Base-by-base conservation (phyloP, 2,888 invertebrate genomes). In the Diplazon laetatorius region DNA sequence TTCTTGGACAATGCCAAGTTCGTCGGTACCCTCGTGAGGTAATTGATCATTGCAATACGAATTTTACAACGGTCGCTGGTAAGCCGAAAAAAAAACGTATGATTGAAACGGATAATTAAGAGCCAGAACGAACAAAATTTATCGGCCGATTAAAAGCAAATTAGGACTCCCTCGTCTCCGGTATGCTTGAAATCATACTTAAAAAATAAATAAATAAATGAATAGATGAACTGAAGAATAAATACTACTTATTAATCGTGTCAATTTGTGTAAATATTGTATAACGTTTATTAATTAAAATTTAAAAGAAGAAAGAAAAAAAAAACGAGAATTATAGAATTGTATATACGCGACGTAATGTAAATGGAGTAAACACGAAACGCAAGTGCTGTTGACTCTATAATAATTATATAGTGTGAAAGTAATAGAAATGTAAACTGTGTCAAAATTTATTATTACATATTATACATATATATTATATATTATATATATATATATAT, bases 251-350 rank as follows among this genome's bases (percentile, higher is more conserved):
- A 83, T 83, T 87, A 82, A 87, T 87, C 88, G 86, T 89, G 86
- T 88, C 83, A 83, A 87, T 87, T 87, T 83, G 82, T 90, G 90
- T 90, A 90, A 84, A 90, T 90, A 90, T 87, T 87, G 80, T 78
- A 78, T 82, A 88, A 88, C 88, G 62, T 88, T 87, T 87, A 86
- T 87, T 85, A 85, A 85, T n/a, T n/a, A n/a, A n/a, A n/a, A n/a
- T n/a, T n/a, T n/a, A n/a, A n/a, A n/a, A n/a, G n/a, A n/a, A n/a
- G n/a, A n/a, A n/a, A n/a, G n/a, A n/a, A n/a, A n/a, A n/a, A n/a
- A n/a, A n/a, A n/a, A n/a, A n/a, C n/a, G 80, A 80, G 77, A 25
- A 39, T 48, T 37, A 44, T 37, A 68, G 35, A 78, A 74, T 74
- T 78, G 78, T 78, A 74, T 48, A 74, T 78, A 74, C 37, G 50